A percentile compares a stretch with the other conserved stretches of the same genome.
phyloP scores from a whole-genome alignment of 2,113 vertebrate genomes.

The Nyctereutes procyonoides region DNA sequence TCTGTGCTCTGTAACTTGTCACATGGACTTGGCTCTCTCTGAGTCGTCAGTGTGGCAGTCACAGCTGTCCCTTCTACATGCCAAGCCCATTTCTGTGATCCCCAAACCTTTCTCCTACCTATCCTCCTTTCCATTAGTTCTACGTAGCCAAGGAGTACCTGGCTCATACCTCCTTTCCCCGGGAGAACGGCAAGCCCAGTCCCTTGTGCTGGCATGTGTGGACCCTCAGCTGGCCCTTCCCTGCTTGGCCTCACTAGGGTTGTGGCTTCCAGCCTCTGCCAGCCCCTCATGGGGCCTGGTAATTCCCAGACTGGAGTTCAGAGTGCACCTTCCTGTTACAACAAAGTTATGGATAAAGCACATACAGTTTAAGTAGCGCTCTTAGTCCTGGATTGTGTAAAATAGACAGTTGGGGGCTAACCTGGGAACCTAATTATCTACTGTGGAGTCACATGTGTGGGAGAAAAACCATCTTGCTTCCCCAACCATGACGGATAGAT shows the following conservation, averaged over 20 bases:
- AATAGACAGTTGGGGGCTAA: not conserved
- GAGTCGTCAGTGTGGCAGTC: not conserved
- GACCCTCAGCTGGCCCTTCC: not conserved
- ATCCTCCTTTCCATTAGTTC: not conserved
- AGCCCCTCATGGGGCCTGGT: not conserved
- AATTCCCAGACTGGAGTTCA: not conserved
- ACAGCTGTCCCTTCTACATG: not conserved
- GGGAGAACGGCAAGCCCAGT: accelerated
- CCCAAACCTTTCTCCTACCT: not conserved
- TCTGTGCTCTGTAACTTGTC: not conserved
- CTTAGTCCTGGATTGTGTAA: not conserved
- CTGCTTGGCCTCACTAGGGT: not conserved
- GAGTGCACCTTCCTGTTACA: not conserved
- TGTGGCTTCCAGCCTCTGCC: not conserved
- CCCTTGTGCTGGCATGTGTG: not conserved
- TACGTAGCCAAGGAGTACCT: not conserved
- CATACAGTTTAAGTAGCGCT: not conserved
- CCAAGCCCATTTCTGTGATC: not conserved
- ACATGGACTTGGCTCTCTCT: not conserved
- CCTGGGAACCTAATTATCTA: not conserved
- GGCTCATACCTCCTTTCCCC: not conserved
- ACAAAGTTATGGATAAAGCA: not conserved
- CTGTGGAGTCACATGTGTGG: not conserved
- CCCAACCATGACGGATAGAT: not conserved
- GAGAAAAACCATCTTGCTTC: not conserved